phyloP scores from a whole-genome alignment of 2,797 vertebrate genomes.

The Scomberomorus guttatus region DNA sequence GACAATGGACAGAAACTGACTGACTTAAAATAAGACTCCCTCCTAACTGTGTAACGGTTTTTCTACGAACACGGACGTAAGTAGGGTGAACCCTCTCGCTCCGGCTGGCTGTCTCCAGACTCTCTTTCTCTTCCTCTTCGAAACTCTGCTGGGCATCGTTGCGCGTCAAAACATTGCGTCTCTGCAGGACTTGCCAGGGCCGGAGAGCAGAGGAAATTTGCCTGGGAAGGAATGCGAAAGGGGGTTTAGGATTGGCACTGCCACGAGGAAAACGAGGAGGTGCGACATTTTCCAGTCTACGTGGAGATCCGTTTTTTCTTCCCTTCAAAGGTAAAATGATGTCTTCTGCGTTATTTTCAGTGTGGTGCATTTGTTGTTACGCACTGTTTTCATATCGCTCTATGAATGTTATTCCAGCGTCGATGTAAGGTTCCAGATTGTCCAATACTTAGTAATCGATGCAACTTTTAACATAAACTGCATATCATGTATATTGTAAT shows the following conservation, averaged over 20 bases:
- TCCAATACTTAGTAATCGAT: constrained; percentile 22
- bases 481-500: background rate
- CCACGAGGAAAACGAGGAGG: constrained; percentile 71
- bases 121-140: constrained; percentile 64
- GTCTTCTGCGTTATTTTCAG: constrained; percentile 42
- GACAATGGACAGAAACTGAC: background rate
- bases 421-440: background rate
- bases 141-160: constrained; percentile 79
- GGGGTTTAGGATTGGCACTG: constrained; percentile 72
- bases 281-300: constrained; percentile 70
- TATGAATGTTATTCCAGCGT: constrained; percentile 12
- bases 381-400: constrained; percentile 39
- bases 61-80: constrained; percentile 42
- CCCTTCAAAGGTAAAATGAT: constrained; percentile 82
- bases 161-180: constrained; percentile 86
- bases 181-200: constrained; percentile 74
- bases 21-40: background rate
- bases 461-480: constrained; percentile 48
- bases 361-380: constrained; percentile 56
- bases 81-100: constrained; percentile 48
- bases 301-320: constrained; percentile 77
- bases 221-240: constrained; percentile 67
- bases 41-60: background rate
- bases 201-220: constrained; percentile 58
- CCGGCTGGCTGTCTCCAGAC: constrained; percentile 54